A percentile compares a stretch with the other conserved stretches of the same genome.
phyloP scores from a whole-genome alignment of 2,113 vertebrate genomes.

The Synchiropus splendidus region DNA sequence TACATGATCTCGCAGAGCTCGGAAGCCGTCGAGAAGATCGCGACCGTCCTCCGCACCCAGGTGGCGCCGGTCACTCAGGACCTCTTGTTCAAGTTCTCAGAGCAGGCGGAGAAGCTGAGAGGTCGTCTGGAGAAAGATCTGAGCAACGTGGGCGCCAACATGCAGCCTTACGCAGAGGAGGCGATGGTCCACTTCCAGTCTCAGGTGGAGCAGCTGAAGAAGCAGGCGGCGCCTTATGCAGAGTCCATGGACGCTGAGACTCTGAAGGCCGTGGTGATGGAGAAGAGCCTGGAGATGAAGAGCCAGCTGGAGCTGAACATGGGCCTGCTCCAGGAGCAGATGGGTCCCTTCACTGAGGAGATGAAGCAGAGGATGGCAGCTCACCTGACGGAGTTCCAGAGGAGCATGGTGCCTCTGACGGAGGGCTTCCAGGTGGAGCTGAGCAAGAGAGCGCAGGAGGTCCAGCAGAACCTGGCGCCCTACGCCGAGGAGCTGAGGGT shows the following conservation, averaged over 20 bases:
- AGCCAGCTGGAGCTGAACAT: conserved; percentile 21
- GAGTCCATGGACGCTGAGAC: conserved; percentile 34
- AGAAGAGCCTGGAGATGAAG: conserved; percentile 40
- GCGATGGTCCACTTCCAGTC: conserved; percentile 56
- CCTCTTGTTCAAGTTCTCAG: conserved; percentile 22
- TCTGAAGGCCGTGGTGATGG: conserved; percentile 22
- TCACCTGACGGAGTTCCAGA: conserved; percentile 49
- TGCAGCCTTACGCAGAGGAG: conserved; percentile 44
- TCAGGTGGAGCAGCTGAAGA: conserved; percentile 69
- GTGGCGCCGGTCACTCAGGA: conserved; percentile 23
- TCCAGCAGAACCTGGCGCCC: conserved; percentile 43
- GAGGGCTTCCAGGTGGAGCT: conserved; percentile 41
- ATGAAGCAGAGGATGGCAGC: conserved; percentile 44
- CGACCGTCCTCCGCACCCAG: conserved; percentile 3
- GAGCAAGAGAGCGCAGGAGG: conserved; percentile 29
- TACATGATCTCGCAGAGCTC: conserved; percentile 17
- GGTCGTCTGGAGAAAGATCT: conserved; percentile 38
- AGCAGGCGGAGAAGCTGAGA: conserved; percentile 43
- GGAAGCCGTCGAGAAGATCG: conserved; percentile 16
- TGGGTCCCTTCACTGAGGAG: conserved; percentile 35
- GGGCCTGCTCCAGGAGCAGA: conserved; percentile 31
- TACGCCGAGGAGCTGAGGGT: conserved; percentile 36
- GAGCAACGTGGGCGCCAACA: background rate
- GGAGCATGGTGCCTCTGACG: conserved; percentile 42
- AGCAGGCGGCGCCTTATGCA: conserved; percentile 33